Percentiles rank a stretch among this genome's conserved stretches.
These are phyloP conservation scores for Ephydatia muelleri DNA, from an alignment of 37 sponge, comb jelly and placozoan species.

Conservation along the genomic window DNA sequence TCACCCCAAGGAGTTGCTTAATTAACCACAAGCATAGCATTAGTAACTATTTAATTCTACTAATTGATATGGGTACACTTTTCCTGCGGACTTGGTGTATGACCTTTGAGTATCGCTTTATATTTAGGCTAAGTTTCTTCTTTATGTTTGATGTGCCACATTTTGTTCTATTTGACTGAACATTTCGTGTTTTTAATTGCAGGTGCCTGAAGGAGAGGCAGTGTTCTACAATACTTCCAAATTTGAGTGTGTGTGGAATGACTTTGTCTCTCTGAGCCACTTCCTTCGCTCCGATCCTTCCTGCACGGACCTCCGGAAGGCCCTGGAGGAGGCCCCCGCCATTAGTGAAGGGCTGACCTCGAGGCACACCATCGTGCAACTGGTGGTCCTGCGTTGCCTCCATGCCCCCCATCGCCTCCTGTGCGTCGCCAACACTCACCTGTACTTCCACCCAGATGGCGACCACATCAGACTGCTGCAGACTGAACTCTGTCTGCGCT, in stretches of 20 bases:
- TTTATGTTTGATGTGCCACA: not conserved
- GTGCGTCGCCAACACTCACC: constrained; percentile 78
- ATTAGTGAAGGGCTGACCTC: constrained; percentile 23
- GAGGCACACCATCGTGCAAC: constrained; percentile 55
- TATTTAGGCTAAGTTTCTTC: not conserved
- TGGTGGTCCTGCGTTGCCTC: constrained; percentile 24
- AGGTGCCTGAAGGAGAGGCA: constrained; percentile 85
- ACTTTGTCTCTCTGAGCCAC: constrained; percentile 27
- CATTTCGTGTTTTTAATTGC: not conserved
- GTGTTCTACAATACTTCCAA: constrained; percentile 56
- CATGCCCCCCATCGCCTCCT: constrained; percentile 22
- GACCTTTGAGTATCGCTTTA: too few species aligned
- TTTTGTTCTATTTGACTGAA: too few species aligned
- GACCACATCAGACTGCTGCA: constrained; percentile 83
- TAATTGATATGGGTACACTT: constrained; percentile 1
- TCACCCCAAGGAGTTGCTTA: too few species aligned
- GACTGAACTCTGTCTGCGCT: constrained; percentile 36
- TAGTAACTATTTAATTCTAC: too few species aligned
- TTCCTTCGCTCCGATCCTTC: constrained; percentile 46
- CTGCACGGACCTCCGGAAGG: constrained; percentile 15
- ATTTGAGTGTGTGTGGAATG: constrained; percentile 38
- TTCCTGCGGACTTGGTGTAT: not conserved
- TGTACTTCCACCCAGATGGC: constrained; percentile 69
- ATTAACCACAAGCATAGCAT: too few species aligned
- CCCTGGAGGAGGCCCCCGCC: constrained; percentile 16